Base-by-base conservation (phyloP, 1,140 invertebrate genomes). In the Coboldia fuscipes region DNA sequence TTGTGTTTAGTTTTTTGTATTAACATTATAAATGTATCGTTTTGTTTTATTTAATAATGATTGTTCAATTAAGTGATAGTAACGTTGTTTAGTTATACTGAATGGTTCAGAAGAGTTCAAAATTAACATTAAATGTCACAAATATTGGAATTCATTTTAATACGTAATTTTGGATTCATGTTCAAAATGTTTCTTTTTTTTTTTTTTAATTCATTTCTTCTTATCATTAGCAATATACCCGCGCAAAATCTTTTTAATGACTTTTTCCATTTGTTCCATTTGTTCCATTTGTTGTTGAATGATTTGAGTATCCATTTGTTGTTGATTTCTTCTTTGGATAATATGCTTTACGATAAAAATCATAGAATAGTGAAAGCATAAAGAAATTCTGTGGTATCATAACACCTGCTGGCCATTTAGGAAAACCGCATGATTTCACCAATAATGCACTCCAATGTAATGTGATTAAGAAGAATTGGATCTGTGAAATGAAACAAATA, bases 261-360 rank as follows among this genome's bases (percentile, higher is more conserved):
- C 23, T n/a, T 24, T n/a, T n/a, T 8, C n/a, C n/a, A 7, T 7
- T 24, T 8, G 7, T 7, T 7, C 23, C 23, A 24, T 24, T 24
- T 24, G 23, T 24, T 8, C 7, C 23, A n/a, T n/a, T 13, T 4
- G 12, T 12, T 18, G 15, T 30, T 30, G 29, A 10, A n/a, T 17
- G 15, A 22, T 19, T 22, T 3, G 29, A 8, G 8, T 32, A 9
- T 17, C 24, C 20, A 27, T 29, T 36, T 13, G 23, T 5, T 20
- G 28, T 26, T 16, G 39, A 27, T 34, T 42, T 43, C 2, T 46
- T 49, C 42, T 65, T 63, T 31, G 56, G 63, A 0, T 68, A 44
- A 42, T 89, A 88, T 1, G 71, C 56, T 45, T 75, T 72, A 33
- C 69, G 66, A 46, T 88, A 89, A 56, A 88, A 89, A 36, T 85